A percentile compares a stretch with the other conserved stretches of the same genome.
Evolutionary conservation across 1,140 invertebrate genomes (phyloP).

Genomic region (Cyphomyrmex costatus): DNA sequence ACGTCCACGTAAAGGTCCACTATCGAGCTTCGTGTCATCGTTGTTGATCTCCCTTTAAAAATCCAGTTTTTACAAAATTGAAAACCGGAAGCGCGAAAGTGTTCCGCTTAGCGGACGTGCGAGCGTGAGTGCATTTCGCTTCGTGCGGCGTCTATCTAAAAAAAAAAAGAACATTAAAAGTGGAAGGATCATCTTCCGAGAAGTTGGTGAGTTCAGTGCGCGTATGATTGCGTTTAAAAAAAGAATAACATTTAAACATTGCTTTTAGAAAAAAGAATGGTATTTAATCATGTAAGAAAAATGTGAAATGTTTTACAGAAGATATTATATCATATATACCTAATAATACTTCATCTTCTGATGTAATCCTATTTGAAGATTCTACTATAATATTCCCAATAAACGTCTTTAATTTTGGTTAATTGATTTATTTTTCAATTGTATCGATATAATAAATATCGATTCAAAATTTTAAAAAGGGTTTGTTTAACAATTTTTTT

Average conservation of each 20-base stretch:
- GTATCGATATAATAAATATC: not conserved
- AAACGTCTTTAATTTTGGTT: not conserved
- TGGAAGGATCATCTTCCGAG: slow-evolving; percentile 28
- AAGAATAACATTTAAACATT: not conserved
- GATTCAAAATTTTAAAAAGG: not conserved
- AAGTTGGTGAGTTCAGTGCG: slow-evolving; percentile 59
- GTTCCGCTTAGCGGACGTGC: not conserved
- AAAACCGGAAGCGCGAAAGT: not conserved
- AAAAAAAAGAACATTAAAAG: slow-evolving; percentile 42
- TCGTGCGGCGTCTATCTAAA: not conserved
- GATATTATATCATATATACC: not conserved
- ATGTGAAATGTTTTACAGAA: not conserved
- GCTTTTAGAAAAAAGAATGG: not conserved
- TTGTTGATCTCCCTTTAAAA: not conserved
- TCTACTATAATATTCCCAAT: not conserved
- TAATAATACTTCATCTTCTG: not conserved
- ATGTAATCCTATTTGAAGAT: slow-evolving; percentile 8
- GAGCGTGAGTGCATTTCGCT: slow-evolving; percentile 5
- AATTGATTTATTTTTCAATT: not conserved
- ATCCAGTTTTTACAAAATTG: not conserved
- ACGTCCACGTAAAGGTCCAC: slow-evolving; percentile 46
- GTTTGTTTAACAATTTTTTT: not conserved
- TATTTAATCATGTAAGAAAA: not conserved
- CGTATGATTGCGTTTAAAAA: not conserved
- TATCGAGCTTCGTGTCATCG: slow-evolving; percentile 12